Evolutionary conservation across 2,113 vertebrate species (phyloP).

Genomic region (Petrocephalus microphthalmus): DNA sequence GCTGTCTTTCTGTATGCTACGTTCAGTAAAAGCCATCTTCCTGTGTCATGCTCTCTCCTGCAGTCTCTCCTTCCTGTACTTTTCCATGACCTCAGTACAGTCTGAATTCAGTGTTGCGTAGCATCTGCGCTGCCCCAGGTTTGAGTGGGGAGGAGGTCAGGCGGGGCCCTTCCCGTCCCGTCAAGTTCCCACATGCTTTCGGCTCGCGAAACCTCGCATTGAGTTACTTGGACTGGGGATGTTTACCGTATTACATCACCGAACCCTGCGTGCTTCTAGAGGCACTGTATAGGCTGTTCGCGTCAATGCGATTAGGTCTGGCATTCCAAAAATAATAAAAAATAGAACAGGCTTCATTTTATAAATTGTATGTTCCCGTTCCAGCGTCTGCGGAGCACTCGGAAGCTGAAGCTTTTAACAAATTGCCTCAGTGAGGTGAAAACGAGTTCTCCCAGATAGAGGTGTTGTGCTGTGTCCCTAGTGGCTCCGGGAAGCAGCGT

Average conservation of each 20-base stretch:
- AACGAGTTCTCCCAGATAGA: background rate
- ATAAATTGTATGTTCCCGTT: background rate
- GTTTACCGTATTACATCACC: slow-evolving; percentile 48
- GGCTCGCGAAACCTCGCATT: slow-evolving; percentile 26
- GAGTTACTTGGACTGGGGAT: slow-evolving; percentile 36
- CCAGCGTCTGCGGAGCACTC: slow-evolving; percentile 11
- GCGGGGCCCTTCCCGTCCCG: slow-evolving; percentile 3
- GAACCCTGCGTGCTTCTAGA: slow-evolving; percentile 19
- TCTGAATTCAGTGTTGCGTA: background rate
- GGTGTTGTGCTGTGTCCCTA: background rate
- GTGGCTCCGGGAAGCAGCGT: background rate
- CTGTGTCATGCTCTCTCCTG: background rate
- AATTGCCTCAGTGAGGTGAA: background rate
- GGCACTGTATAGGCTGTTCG: background rate
- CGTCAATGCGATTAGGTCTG: background rate
- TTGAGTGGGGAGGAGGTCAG: background rate
- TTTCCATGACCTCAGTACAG: slow-evolving; percentile 5
- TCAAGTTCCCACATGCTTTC: slow-evolving; percentile 46
- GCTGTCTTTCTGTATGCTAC: no score
- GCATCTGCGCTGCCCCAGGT: background rate
- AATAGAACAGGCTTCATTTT: background rate
- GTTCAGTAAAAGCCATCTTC: background rate
- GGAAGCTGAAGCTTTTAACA: background rate
- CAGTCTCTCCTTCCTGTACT: background rate
- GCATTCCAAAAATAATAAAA: background rate